Evolutionary conservation across 2,113 vertebrate species (phyloP).

Genomic region (Bubo bubo): DNA sequence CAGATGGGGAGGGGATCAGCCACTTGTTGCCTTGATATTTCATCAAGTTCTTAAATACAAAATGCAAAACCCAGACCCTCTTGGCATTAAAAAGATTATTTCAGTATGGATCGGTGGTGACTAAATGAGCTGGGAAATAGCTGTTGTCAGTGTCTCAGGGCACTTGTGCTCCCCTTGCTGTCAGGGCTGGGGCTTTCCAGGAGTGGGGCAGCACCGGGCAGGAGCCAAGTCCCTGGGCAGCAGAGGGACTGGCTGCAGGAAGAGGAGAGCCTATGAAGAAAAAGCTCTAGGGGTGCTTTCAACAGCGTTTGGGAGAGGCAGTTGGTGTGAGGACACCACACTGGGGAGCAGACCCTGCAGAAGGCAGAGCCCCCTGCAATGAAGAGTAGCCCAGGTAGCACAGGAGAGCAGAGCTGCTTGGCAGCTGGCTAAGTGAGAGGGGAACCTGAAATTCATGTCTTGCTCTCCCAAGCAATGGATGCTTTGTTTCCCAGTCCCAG

Average conservation of each 20-base stretch:
- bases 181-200: neutral
- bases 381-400: neutral
- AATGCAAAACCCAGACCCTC: neutral
- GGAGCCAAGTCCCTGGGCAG: neutral
- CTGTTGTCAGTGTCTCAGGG: rapidly evolving
- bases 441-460: neutral
- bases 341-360: neutral
- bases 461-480: neutral
- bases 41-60: neutral
- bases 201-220: rapidly evolving
- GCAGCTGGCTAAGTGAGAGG: neutral
- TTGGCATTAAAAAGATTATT: neutral
- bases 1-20: neutral
- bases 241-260: neutral
- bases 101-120: neutral
- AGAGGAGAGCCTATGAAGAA: neutral
- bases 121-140: neutral
- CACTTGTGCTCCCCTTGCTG: neutral
- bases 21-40: neutral
- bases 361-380: neutral
- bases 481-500: neutral
- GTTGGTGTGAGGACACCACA: neutral
- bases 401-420: neutral
- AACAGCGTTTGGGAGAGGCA: rapidly evolving
- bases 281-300: neutral